Evolutionary conservation across 2,797 vertebrate genomes (phyloP), one percentile per base, ranked within the genome.

Genomic region (Pseudopleuronectes americanus): DNA sequence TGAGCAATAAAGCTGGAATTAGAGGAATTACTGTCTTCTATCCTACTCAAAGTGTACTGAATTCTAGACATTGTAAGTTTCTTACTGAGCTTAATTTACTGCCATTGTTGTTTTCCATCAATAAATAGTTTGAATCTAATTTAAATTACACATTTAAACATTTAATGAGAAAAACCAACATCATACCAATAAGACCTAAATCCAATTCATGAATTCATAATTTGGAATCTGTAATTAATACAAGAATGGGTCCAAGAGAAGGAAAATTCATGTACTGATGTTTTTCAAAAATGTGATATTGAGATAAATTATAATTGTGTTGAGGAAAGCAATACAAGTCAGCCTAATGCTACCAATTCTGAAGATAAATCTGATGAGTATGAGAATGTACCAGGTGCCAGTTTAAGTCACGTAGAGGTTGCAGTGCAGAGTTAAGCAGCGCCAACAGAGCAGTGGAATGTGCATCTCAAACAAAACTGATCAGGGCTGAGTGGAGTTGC

Each of bases 381-480:
- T 12, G 36, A 38, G 36, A 36, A 14, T 14, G 28, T 8, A 9
- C 6, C 19, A 8, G 8, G 19, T n/a, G 6, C 17, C 45, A 48
- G 47, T 48, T 6, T 6, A 6, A 45, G 43, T 14, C 14, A 4
- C 52, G 61, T 19, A 43, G 17, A 24, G 16, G 48, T 45, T 16
- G 53, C 26, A 68, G 59, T 68, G 58, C 36, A 55, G 58, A 33
- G 19, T 14, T 28, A 33, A 4, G 12, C 21, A 22, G 47, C 59
- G 43, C 45, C 26, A 73, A 68, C 41, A 57, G 54, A 74, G 48
- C 36, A 69, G 36, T 22, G 43, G 60, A 52, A 23, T 43, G n/a
- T 68, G 57, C 5, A 1, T 60, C 59, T 69, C 62, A 72, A 24
- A 74, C 26, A 28, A 72, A 71, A 53, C 58, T 36, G 67, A 77